Percentiles rank a stretch among this genome's conserved stretches.
These are phyloP conservation scores for Procavia capensis DNA, from an alignment of 2,113 vertebrate genomes.

Conservation along the genomic window DNA sequence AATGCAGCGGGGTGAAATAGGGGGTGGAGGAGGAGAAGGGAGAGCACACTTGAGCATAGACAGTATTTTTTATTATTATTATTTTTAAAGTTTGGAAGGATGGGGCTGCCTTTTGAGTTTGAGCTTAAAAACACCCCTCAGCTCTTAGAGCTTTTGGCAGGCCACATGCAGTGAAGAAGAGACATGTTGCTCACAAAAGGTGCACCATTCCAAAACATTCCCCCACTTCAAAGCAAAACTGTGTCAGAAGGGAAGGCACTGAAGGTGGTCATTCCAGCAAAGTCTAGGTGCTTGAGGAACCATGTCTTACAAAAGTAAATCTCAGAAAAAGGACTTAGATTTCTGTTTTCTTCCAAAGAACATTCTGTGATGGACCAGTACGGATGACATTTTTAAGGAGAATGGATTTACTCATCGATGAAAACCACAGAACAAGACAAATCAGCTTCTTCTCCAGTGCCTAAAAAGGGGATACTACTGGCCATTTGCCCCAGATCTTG, in stretches of 20 bases:
- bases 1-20: rapidly evolving
- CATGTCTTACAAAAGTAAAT: neutral
- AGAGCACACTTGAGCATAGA: neutral
- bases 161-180: neutral
- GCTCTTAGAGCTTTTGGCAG: neutral
- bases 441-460: neutral
- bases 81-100: neutral
- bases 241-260: neutral
- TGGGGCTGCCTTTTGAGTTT: neutral
- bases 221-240: neutral
- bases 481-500: neutral
- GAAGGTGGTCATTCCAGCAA: neutral
- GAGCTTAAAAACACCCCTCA: neutral
- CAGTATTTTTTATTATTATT: neutral
- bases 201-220: neutral
- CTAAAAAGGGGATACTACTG: neutral
- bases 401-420: neutral
- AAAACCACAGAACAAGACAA: neutral
- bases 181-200: neutral
- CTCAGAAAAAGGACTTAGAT: neutral
- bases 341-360: slow-evolving; percentile 23
- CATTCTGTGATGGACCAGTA: rapidly evolving
- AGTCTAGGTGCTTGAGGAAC: neutral
- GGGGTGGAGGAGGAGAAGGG: neutral
- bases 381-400: neutral